phyloP scores from a whole-genome alignment of 2,888 invertebrate genomes.

The Heterodera filipjevi region DNA sequence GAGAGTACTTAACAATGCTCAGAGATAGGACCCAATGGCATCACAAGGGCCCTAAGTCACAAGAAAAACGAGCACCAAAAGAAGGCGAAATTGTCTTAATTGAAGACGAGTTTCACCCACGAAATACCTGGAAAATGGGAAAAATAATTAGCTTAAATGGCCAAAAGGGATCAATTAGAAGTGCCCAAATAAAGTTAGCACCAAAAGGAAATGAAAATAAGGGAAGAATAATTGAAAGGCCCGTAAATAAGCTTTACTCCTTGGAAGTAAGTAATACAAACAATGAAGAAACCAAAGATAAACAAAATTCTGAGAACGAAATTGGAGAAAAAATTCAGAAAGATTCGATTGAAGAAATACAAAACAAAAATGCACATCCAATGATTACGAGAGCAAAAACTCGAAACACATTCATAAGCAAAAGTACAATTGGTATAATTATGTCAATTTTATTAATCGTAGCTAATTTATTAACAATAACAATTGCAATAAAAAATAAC shows the following conservation, averaged over 20 bases:
- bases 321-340: not conserved
- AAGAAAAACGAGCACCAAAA: not conserved
- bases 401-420: not conserved
- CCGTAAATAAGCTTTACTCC: constrained; percentile 2
- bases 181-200: not conserved
- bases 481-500: not conserved
- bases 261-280: not conserved
- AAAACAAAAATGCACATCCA: constrained; percentile 1
- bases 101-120: not conserved
- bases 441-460: not conserved
- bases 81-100: not conserved
- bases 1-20: not conserved
- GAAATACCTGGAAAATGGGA: not conserved
- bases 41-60: not conserved
- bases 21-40: not conserved
- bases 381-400: constrained; percentile 1
- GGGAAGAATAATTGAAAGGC: not conserved
- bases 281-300: not conserved
- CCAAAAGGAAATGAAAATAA: not conserved
- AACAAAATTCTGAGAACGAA: not conserved
- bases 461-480: no score
- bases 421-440: not conserved
- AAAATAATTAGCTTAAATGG: not conserved
- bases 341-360: not conserved
- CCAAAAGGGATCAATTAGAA: not conserved